These are phyloP conservation scores for Diploptera punctata DNA, from an alignment of 2,888 invertebrate species.

Conservation along the genomic window DNA sequence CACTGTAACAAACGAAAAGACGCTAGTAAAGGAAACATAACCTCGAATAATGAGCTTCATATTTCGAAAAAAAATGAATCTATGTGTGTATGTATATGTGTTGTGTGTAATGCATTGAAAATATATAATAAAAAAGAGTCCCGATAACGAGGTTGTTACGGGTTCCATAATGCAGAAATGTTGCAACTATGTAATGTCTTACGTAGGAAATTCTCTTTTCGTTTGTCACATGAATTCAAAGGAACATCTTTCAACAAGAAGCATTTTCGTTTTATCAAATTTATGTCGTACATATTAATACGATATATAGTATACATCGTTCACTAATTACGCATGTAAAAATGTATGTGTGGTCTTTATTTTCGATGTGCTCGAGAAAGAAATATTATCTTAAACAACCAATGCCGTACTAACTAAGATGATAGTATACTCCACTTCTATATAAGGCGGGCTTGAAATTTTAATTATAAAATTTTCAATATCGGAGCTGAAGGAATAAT, in stretches of 20 bases:
- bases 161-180: background rate
- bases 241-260: background rate
- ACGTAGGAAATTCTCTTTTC: background rate
- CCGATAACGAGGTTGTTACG: background rate
- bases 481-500: too few species aligned
- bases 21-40: conserved; percentile 3
- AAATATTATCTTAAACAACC: too few species aligned
- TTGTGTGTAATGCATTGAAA: background rate
- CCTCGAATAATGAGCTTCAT: background rate
- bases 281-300: too few species aligned
- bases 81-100: background rate
- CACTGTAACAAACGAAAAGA: background rate
- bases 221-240: background rate
- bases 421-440: too few species aligned
- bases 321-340: too few species aligned
- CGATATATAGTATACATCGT: too few species aligned
- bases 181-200: background rate
- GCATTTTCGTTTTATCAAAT: conserved; percentile 1
- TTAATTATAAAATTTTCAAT: too few species aligned
- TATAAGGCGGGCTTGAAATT: too few species aligned
- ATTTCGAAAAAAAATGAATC: conserved; percentile 1
- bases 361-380: too few species aligned
- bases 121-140: background rate
- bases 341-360: too few species aligned
- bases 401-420: too few species aligned